Evolutionary conservation across 2,113 vertebrate species (phyloP).

Genomic region (Apodemus sylvaticus): DNA sequence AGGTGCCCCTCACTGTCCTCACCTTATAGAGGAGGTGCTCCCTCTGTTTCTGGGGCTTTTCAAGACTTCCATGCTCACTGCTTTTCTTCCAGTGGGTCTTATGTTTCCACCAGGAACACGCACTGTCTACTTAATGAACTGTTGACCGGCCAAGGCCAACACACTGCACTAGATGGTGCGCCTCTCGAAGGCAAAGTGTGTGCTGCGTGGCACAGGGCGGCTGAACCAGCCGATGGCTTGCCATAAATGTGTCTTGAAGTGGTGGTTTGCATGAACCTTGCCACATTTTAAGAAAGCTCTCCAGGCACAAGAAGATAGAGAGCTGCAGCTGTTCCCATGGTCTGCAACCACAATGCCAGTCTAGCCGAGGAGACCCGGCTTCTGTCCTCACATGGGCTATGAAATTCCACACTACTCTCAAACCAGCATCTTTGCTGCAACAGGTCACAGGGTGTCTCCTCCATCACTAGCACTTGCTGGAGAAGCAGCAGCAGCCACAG

Average conservation of each 20-base stretch:
- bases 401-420: not conserved
- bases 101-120: conserved; percentile 30
- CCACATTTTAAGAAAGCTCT: not conserved
- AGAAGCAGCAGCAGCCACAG: not conserved
- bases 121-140: conserved; percentile 39
- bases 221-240: not conserved
- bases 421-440: conserved; percentile 23
- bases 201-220: not conserved
- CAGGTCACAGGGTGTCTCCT: not conserved
- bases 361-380: not conserved
- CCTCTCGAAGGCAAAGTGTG: not conserved
- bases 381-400: not conserved
- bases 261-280: not conserved
- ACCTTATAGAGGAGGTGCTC: conserved; percentile 1
- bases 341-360: conserved; percentile 1
- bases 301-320: not conserved
- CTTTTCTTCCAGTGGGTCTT: conserved; percentile 25
- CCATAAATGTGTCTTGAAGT: not conserved
- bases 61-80: not conserved
- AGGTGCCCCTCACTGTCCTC: not conserved
- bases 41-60: conserved; percentile 43
- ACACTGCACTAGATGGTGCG: not conserved
- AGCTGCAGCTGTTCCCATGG: not conserved
- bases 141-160: not conserved
- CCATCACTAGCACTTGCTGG: not conserved